Base-by-base conservation (phyloP, 2,797 vertebrate species). In the Peromyscus attwateri region DNA sequence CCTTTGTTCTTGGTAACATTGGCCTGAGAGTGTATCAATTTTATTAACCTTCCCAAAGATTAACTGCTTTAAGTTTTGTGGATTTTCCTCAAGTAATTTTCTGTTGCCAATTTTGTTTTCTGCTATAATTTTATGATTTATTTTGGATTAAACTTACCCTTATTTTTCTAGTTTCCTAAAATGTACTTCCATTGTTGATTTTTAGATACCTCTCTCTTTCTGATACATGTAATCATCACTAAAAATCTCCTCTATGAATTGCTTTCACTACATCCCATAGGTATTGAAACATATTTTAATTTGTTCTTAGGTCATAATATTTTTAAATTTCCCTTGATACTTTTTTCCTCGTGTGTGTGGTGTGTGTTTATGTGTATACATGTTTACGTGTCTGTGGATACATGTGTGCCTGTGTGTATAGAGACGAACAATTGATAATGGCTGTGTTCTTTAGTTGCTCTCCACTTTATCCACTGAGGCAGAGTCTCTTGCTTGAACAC, bases 71-170 rank as follows among this genome's bases (percentile, higher is more conserved):
- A 46, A 25, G 21, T 37, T 93, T 73, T 93, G 49, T 46, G 29
- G 14, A 52, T 62, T 87, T 92, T 87, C 27, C 11, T 82, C 17
- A 68, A 64, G 46, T 68, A 55, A 55, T 95, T 89, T 90, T 55
- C 62, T 46, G 3, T 87, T 77, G 46, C 91, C 79, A 73, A 10
- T 19, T 84, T 64, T 82, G 4, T 46, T 93, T 79, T 88, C n/a
- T 77, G n/a, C 46, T 81, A 29, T 68, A 25, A 68, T 76, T 90
- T 85, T 83, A 73, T 57, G 90, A 60, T 62, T 90, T 64, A 55
- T 92, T 89, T 77, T 92, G 49, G 13, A 87, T 60, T 81, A 82
- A 68, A 62, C 68, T 92, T 89, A 27, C 10, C 82, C 29, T 91
- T 71, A 7, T 57, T 71, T 87, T 94, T 62, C 23, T 77, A 37